Conservation (phyloP, 30 jellyfish, hydroid and myxozoan species). For the Cassiopea xamachana region DNA sequence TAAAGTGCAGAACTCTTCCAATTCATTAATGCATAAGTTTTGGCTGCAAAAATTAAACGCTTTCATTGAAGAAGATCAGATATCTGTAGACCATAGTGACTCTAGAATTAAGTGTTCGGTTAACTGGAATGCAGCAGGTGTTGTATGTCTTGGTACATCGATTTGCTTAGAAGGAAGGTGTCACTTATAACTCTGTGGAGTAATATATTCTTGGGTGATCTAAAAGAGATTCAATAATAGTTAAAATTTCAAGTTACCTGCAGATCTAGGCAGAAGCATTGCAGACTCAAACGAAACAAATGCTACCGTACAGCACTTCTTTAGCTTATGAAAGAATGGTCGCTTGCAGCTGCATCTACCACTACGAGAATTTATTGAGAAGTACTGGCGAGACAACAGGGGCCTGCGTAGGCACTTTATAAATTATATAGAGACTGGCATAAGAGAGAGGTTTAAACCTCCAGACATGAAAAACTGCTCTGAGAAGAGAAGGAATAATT, state of each 20-base stretch:
- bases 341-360: constrained; percentile 10
- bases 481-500: background rate
- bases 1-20: background rate
- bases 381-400: constrained; percentile 40
- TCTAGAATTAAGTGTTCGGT: background rate
- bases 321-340: constrained; percentile 42
- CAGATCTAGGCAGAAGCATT: background rate
- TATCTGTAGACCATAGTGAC: background rate
- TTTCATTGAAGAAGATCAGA: background rate
- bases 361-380: constrained; percentile 11
- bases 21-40: background rate
- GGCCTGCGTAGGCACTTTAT: constrained; percentile 40
- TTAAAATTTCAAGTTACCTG: background rate
- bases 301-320: constrained; percentile 17
- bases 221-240: background rate
- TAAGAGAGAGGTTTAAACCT: background rate
- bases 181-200: background rate
- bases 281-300: background rate
- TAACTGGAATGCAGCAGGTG: background rate
- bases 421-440: constrained; percentile 2
- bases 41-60: background rate
- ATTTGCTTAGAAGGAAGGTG: constrained; percentile 7
- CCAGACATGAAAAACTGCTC: background rate
- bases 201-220: background rate
- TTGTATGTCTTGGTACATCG: constrained; percentile 11